Base-by-base conservation (phyloP, 2,888 invertebrate species). In the Osedax fenrisi region DNA sequence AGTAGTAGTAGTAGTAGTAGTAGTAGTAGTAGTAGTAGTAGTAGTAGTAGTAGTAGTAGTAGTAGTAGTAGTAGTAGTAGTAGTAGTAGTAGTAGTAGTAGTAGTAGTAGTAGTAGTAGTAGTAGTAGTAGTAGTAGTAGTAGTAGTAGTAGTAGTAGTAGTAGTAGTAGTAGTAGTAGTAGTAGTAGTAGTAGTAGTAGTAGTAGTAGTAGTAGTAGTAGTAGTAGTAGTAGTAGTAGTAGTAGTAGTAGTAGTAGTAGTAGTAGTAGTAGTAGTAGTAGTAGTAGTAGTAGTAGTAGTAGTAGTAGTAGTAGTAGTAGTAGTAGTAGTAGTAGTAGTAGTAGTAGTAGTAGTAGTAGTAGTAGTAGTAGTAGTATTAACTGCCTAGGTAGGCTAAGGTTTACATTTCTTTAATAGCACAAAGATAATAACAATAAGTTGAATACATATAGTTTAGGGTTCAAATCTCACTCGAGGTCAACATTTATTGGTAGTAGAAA, bases 161-260 rank as follows among this genome's bases (percentile, higher is more conserved):
- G 70, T 70, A 70, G 70, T 70, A 70, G 70, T 70, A 70, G 70
- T 70, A 70, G 70, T 70, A 70, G 70, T 70, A 70, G 70, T 70
- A 70, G 27, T 70, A 70, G 70, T 70, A 70, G 70, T 70, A 70
- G 70, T 70, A 70, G 70, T 70, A 70, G 70, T 70, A 70, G 70
- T 70, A 64, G 27, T 70, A 64, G 70, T 70, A 64, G 27, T 70
- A 3, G 27, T 23, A 3, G 27, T 59, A 5, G 13, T 21, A 3
- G 21, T 10, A 2, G 41, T 26, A 2, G 21, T 70, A 2, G 70
- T 70, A 64, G 27, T 70, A 64, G 70, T 70, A 70, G 70, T 70
- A 70, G 70, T 70, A 70, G 70, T 70, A 70, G 70, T 70, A 70
- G 70, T 70, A 70, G 70, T 70, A 70, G 70, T 70, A 70, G 70